Evolutionary conservation across 2,113 vertebrate species (phyloP).

Genomic region (Circaetus cinerascens): DNA sequence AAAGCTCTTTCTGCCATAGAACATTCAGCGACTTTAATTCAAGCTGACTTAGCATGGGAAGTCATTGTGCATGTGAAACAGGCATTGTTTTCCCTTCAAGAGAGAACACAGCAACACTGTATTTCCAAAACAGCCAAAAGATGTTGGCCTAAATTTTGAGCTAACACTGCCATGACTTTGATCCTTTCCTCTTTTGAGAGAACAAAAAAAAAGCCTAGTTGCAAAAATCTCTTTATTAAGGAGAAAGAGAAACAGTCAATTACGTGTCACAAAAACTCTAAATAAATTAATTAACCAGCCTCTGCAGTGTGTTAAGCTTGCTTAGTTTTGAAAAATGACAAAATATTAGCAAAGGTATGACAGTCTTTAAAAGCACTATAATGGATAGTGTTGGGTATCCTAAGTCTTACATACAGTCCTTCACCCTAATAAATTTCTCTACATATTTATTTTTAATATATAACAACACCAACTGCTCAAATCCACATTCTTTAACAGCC

Average conservation of each 20-base stretch:
- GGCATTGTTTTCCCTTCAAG: background rate
- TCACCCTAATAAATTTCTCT: background rate
- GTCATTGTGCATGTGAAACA: background rate
- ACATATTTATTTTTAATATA: background rate
- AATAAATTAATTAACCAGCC: background rate
- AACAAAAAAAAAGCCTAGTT: background rate
- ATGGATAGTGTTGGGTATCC: background rate
- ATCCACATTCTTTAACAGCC: background rate
- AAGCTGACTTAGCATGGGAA: conserved; percentile 27
- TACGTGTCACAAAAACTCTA: background rate
- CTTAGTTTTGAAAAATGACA: background rate
- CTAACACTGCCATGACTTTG: background rate
- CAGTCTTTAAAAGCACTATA: background rate
- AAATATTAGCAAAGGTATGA: background rate
- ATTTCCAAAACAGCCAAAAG: background rate
- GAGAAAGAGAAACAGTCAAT: background rate
- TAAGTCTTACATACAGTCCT: background rate
- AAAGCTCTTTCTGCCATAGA: background rate
- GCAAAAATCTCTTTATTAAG: background rate
- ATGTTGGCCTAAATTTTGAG: background rate
- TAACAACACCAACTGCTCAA: background rate
- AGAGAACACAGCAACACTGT: background rate
- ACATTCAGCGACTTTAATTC: background rate
- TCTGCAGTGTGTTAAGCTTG: background rate
- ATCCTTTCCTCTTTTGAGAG: background rate